Base-by-base conservation (phyloP, 2,113 vertebrate species). In the Cyanocitta stelleri region DNA sequence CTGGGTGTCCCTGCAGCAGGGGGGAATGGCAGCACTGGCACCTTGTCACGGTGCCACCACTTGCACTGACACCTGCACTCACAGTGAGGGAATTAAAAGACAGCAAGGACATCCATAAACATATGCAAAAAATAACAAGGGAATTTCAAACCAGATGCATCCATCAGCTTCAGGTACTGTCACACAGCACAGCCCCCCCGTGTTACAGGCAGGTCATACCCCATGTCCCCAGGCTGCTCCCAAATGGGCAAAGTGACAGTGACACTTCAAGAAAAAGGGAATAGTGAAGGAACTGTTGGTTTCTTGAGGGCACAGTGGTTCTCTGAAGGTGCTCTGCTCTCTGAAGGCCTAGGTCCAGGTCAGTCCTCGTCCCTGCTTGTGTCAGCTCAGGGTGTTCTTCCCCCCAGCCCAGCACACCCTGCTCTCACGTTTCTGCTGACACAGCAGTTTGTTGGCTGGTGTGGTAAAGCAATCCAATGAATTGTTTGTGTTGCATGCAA, bases 11-110 rank as follows among this genome's bases (percentile, higher is more conserved):
- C 26, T 15, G 62, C 59, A 61, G 69, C 6, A 13, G 22, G 49
- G 0, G 27, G 16, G 9, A 17, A 20, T 1, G 0, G 5, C 61
- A 48, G 46, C 62, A 9, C 71, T 41, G 17, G 32, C 20, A 9
- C 52, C 29, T 24, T 20, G 61, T 29, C 81, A 44, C 3, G 6
- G 26, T 17, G 56, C 16, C 74, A 35, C 33, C 2, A 15, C 19
- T n/a, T 51, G 56, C 74, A 44, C 49, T 9, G 15, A 24, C 64
- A 30, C 21, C n/a, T 16, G 16, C 1, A 1, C 51, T 77, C 55
- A 32, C 18, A 14, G 10, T 44, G 6, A 3, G 23, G 7, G 30
- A 51, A 51, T 29, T 74, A 33, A 76, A 55, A 74, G 63, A 54
- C 5, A 66, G 46, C 9, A 58, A 32, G 6, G 72, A 12, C 29